Conservation (phyloP, 2,113 vertebrate species). For the Chaetodon auriga region DNA sequence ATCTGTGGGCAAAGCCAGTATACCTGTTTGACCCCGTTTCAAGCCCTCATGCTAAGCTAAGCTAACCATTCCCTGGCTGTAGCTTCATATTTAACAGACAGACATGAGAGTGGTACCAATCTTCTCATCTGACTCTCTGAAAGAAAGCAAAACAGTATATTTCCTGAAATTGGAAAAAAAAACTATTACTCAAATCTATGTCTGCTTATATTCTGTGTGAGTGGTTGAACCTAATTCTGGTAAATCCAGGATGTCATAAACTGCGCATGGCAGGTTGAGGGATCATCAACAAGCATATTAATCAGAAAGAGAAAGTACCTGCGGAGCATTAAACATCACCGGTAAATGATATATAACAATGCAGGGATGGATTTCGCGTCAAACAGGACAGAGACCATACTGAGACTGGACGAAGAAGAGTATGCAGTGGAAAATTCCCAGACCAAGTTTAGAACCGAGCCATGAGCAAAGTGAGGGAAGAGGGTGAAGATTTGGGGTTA, state of each 20-base stretch:
- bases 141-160: too few relatives aligned
- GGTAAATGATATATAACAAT: background rate
- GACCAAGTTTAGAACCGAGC: conserved; percentile 54
- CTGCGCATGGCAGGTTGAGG: background rate
- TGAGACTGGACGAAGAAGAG: conserved; percentile 6
- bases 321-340: background rate
- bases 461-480: conserved; percentile 52
- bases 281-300: background rate
- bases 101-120: too few relatives aligned
- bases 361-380: conserved; percentile 9
- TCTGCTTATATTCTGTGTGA: background rate
- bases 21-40: background rate
- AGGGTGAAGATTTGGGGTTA: conserved; percentile 67
- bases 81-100: background rate
- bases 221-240: background rate
- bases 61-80: background rate
- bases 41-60: background rate
- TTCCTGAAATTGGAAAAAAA: too few relatives aligned
- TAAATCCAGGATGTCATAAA: background rate
- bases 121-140: too few relatives aligned
- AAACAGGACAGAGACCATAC: conserved; percentile 18
- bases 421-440: conserved; percentile 69
- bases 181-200: background rate
- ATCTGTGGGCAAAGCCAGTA: background rate
- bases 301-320: background rate